Evolutionary conservation across 2,888 invertebrate genomes (phyloP).

Genomic region (Melikaiella ostensackeni): DNA sequence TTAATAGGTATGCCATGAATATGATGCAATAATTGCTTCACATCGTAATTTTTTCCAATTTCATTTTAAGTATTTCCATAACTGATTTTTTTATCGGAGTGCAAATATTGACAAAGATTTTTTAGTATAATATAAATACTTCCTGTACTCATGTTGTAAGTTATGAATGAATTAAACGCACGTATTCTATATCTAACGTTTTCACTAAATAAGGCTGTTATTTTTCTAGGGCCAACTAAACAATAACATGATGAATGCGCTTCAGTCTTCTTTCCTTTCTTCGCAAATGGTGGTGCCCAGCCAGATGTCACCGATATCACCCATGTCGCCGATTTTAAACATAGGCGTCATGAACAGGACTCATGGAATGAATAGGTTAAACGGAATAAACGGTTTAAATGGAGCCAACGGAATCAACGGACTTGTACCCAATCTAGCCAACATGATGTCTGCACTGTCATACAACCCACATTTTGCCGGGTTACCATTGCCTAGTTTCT

Average conservation of each 20-base stretch:
- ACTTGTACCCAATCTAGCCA: not conserved
- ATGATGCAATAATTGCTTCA: too few species aligned
- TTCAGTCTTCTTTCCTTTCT: not conserved
- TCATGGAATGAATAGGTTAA: constrained; percentile 54
- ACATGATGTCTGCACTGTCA: constrained; percentile 71
- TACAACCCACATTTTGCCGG: constrained; percentile 57
- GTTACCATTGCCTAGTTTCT: constrained; percentile 51
- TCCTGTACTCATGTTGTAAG: too few species aligned
- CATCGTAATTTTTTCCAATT: too few species aligned
- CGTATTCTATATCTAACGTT: too few species aligned
- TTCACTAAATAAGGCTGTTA: not conserved
- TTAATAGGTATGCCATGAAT: too few species aligned
- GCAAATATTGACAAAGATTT: too few species aligned
- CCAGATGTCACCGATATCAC: constrained; percentile 40
- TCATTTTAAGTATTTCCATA: not conserved
- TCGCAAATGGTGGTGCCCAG: constrained; percentile 40
- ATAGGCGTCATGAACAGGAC: constrained; percentile 50
- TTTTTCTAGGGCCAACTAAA: not conserved
- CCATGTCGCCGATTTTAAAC: constrained; percentile 33
- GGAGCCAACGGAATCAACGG: constrained; percentile 45
- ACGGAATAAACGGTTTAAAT: constrained; percentile 58
- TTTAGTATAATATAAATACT: too few species aligned
- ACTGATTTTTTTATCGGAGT: not conserved
- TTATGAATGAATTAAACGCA: too few species aligned
- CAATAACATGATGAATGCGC: not conserved